phyloP scores from a whole-genome alignment of 1,140 invertebrate species.

The Planococcus citri region DNA sequence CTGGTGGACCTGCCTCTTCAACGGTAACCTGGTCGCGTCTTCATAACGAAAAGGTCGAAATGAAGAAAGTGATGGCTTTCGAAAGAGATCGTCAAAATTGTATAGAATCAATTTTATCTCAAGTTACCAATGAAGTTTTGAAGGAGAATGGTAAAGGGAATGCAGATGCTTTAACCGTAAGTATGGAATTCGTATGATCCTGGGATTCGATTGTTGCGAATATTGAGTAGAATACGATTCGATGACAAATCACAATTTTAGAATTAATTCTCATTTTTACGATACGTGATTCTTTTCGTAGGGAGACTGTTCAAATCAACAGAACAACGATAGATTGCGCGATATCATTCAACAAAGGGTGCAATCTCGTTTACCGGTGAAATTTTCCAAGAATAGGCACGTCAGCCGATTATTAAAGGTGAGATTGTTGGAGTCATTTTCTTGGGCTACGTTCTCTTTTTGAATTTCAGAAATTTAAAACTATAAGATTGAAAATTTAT shows the following conservation, averaged over 20 bases:
- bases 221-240: too few relatives aligned
- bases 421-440: neutral
- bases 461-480: too few relatives aligned
- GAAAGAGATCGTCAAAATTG: neutral
- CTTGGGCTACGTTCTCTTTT: neutral
- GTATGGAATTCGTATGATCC: too few relatives aligned
- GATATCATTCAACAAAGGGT: conserved; percentile 36
- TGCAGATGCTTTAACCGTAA: neutral
- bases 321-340: conserved; percentile 31
- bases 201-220: too few relatives aligned
- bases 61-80: neutral
- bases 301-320: too few relatives aligned
- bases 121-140: conserved; percentile 10
- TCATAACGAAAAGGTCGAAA: neutral
- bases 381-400: neutral
- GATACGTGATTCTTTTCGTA: too few relatives aligned
- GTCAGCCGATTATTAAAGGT: conserved; percentile 5
- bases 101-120: neutral
- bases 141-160: conserved; percentile 22
- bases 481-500: too few relatives aligned
- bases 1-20: too few relatives aligned
- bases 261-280: too few relatives aligned
- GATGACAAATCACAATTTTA: too few relatives aligned
- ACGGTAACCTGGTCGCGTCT: neutral
- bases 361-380: conserved; percentile 39